A percentile compares a stretch with the other conserved stretches of the same genome.
Conservation (phyloP, 2,113 vertebrate species). For the Hemibagrus wyckioides region DNA sequence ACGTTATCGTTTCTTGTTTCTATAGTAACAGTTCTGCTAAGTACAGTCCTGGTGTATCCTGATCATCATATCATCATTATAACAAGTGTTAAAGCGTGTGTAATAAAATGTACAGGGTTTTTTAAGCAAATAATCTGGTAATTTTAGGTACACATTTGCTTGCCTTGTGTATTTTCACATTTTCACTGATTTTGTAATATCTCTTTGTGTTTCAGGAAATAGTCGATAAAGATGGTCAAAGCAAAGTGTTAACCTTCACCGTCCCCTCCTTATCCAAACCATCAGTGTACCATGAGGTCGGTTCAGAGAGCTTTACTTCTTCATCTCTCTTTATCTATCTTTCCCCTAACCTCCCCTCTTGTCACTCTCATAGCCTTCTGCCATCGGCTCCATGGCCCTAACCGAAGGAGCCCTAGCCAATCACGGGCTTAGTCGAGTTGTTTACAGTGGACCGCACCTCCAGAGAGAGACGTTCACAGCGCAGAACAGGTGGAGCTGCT, state of each 20-base stretch:
- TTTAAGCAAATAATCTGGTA: neutral
- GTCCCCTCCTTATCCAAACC: constrained; percentile 97
- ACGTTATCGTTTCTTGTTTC: neutral
- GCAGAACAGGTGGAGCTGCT: constrained; percentile 86
- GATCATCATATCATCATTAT: too few species aligned
- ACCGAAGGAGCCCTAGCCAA: constrained; percentile 94
- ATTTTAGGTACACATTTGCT: neutral
- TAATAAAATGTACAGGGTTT: too few species aligned
- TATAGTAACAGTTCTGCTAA: neutral
- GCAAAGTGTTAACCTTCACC: constrained; percentile 91
- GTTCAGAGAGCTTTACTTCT: constrained; percentile 43
- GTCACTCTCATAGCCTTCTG: constrained; percentile 79
- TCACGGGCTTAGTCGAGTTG: constrained; percentile 90
- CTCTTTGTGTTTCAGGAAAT: constrained; percentile 82
- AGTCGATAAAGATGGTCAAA: constrained; percentile 94
- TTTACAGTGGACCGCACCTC: constrained; percentile 94
- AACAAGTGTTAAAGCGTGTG: too few species aligned
- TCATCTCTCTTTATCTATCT: neutral
- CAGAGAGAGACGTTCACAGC: constrained; percentile 96
- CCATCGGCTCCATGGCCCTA: constrained; percentile 93
- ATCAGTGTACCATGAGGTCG: constrained; percentile 96
- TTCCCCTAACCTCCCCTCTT: neutral
- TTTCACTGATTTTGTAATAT: neutral
- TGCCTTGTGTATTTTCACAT: neutral
- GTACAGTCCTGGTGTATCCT: too few species aligned